Percentiles rank a stretch among this genome's conserved stretches.
Conservation (phyloP, 64 coral and sea anemone species). For the Montipora foliosa region DNA sequence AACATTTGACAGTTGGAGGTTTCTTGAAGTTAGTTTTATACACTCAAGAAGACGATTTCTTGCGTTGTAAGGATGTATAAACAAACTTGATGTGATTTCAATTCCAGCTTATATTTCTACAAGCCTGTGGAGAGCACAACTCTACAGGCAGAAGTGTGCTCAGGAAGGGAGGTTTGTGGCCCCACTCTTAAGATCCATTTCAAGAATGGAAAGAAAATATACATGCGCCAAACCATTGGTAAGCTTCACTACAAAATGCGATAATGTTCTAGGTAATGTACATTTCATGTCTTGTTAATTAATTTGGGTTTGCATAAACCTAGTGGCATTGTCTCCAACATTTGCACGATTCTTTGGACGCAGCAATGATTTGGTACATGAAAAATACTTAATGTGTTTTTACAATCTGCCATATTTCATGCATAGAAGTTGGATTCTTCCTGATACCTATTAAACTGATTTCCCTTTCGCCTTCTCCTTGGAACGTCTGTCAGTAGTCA, state of each 20-base stretch:
- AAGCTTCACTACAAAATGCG: no score
- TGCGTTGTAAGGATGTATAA: not conserved
- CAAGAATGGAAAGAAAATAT: not conserved
- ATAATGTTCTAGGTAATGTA: no score
- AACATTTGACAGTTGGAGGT: not conserved
- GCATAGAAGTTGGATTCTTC: no score
- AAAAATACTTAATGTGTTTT: not conserved
- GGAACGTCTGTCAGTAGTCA: not conserved
- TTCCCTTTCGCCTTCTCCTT: not conserved
- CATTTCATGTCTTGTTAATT: no score
- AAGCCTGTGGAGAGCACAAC: not conserved
- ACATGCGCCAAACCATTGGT: no score
- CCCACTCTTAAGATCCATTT: not conserved
- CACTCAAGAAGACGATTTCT: not conserved
- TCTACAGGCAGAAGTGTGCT: not conserved
- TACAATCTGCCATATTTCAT: no score
- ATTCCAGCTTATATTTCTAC: not conserved
- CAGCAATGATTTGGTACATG: not conserved
- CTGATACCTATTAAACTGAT: not conserved
- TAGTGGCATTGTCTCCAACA: not conserved
- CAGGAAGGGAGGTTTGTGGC: not conserved
- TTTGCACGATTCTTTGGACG: not conserved
- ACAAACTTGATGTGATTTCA: not conserved
- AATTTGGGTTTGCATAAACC: no score
- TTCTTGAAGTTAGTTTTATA: not conserved